Base-by-base conservation (phyloP, 1,140 invertebrate species). In the Scaptomyza graminum region DNA sequence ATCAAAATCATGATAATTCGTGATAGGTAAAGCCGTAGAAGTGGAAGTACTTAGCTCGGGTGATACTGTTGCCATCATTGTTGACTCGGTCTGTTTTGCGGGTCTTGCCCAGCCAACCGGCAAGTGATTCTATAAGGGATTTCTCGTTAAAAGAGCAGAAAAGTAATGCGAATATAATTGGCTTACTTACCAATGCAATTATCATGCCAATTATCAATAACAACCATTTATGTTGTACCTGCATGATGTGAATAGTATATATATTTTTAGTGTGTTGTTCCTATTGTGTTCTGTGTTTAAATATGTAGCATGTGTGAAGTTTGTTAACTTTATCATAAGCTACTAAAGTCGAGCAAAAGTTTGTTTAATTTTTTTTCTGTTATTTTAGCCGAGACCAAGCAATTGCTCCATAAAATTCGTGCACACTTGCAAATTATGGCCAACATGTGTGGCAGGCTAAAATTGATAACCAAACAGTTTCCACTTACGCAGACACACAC, bases 391-490 rank as follows among this genome's bases (percentile, higher is more conserved):
- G 9, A 28, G 37, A 18, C 22, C 0, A 34, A 51, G 28, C 49
- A 37, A 44, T 16, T 15, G 54, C 13, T 46, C 25, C 41, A 57
- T 60, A 60, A 60, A 60, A 46, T 37, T 28, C n/a, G 49, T 31
- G 56, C 28, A 59, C 65, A 61, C 28, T 68, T 68, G 65, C 65
- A 68, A 68, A 61, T 68, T 68, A 68, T 68, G 56, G 39, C 56
- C 65, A 68, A 68, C 64, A 67, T 57, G 59, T 63, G 61, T 28
- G 51, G 49, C 50, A 63, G 64, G 55, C 60, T 52, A 56, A 64
- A 70, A 70, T 70, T 70, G 67, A 70, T 70, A 70, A 64, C 61
- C 55, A 9, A 31, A 16, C 55, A 31, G 25, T 16, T 44, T 15
- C 5, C 39, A 57, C 39, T 49, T 22, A 13, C 37, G 11, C 56